A percentile compares a stretch with the other conserved stretches of the same genome.
phyloP scores from a whole-genome alignment of 1,140 invertebrate genomes.

The Listronotus oregonensis region DNA sequence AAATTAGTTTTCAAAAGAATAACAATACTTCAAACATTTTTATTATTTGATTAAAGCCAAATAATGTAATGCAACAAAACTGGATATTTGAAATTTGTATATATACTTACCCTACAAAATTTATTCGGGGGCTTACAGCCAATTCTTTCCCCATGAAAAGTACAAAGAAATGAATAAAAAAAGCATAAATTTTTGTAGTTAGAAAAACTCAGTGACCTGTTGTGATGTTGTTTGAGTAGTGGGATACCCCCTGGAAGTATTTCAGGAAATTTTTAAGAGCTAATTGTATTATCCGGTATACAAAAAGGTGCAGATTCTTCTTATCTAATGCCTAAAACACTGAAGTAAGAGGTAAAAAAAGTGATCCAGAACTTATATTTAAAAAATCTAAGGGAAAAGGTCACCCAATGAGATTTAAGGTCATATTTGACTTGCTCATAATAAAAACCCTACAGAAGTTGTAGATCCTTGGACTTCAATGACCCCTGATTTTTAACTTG shows the following conservation, averaged over 20 bases:
- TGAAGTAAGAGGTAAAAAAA: background rate
- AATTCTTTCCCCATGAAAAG: constrained; percentile 85
- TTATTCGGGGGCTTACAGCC: constrained; percentile 79
- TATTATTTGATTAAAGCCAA: too few relatives aligned
- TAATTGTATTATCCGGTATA: constrained; percentile 79
- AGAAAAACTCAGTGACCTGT: constrained; percentile 72
- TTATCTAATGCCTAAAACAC: constrained; percentile 66
- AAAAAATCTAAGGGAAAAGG: too few relatives aligned
- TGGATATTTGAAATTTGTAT: too few relatives aligned
- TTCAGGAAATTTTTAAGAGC: constrained; percentile 77
- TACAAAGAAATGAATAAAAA: constrained; percentile 95
- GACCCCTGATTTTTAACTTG: too few relatives aligned
- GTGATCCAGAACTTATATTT: too few relatives aligned
- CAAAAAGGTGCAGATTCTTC: constrained; percentile 80
- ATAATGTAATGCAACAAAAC: too few relatives aligned
- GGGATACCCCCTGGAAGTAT: constrained; percentile 80
- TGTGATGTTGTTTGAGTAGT: constrained; percentile 67
- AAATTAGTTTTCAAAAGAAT: background rate
- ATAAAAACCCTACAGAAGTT: too few relatives aligned
- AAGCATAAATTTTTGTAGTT: constrained; percentile 86
- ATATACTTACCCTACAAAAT: constrained; percentile 77
- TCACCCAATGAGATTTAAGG: too few relatives aligned
- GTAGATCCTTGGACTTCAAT: too few relatives aligned
- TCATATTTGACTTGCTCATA: too few relatives aligned
- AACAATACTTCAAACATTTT: too few relatives aligned